phyloP scores from a whole-genome alignment of 2,888 invertebrate species.

The Cephus pygmeus region DNA sequence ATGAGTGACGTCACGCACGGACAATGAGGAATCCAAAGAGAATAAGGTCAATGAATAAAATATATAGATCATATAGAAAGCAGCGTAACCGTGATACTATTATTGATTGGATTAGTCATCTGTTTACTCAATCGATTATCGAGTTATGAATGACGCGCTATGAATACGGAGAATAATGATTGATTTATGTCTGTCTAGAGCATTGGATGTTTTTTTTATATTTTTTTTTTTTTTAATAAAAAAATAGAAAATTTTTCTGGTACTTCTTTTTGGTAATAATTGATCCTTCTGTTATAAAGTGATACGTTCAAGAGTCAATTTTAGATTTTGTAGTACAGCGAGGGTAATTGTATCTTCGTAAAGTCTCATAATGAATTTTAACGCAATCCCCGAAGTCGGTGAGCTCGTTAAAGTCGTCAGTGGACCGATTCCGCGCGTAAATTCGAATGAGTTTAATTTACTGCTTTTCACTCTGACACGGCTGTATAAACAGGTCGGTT shows the following conservation, averaged over 20 bases:
- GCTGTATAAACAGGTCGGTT: background rate
- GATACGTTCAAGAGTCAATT: background rate
- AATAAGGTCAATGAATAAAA: background rate
- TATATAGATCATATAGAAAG: background rate
- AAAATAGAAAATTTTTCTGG: background rate
- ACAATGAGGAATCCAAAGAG: background rate
- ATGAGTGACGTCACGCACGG: background rate
- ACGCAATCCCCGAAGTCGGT: background rate
- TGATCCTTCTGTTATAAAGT: background rate
- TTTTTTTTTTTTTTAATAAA: too few species aligned
- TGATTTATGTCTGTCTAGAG: too few species aligned
- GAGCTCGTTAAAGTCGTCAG: background rate
- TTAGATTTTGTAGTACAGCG: background rate
- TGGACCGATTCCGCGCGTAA: background rate
- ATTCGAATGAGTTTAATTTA: background rate
- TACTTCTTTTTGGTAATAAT: background rate
- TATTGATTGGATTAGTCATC: background rate
- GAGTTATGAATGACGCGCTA: too few species aligned
- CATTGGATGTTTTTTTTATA: too few species aligned
- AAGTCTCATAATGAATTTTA: background rate
- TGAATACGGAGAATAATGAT: too few species aligned
- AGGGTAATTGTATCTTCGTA: background rate
- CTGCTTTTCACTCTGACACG: background rate
- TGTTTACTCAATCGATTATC: background rate
- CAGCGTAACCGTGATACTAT: background rate